Percentiles rank a stretch among this genome's conserved stretches.
phyloP scores from a whole-genome alignment of 2,888 invertebrate species.

The Drosophila fulvimacula region DNA sequence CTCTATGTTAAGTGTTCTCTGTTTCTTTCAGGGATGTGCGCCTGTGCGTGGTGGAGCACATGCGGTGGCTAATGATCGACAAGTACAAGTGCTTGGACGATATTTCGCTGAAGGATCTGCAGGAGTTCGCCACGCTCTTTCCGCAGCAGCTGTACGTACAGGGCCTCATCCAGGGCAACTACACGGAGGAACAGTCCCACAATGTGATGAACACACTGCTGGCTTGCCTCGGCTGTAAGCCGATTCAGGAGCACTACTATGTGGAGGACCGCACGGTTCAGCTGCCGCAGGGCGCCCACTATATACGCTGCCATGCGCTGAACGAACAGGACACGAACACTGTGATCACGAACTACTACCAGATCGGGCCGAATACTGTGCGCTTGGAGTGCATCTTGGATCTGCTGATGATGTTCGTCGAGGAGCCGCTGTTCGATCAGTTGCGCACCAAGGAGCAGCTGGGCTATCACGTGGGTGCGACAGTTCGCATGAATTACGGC shows the following conservation, averaged over 20 bases:
- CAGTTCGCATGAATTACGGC: constrained; percentile 90
- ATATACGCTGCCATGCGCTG: constrained; percentile 89
- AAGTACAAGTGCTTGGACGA: constrained; percentile 87
- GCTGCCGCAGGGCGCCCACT: constrained; percentile 89
- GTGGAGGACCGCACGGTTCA: constrained; percentile 87
- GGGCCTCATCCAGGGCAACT: constrained; percentile 92
- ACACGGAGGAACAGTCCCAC: constrained; percentile 88
- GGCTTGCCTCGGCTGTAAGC: constrained; percentile 86
- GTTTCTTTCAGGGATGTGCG: constrained; percentile 88
- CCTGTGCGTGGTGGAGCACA: constrained; percentile 88
- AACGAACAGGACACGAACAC: constrained; percentile 92
- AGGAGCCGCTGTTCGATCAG: constrained; percentile 94
- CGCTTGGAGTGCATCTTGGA: constrained; percentile 89
- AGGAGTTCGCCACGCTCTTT: constrained; percentile 87
- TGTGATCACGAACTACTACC: constrained; percentile 94
- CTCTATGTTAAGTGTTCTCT: too few relatives aligned
- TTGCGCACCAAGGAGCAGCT: constrained; percentile 95
- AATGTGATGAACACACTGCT: constrained; percentile 87
- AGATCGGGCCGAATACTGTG: constrained; percentile 88
- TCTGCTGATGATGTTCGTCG: constrained; percentile 92
- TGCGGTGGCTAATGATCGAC: constrained; percentile 89
- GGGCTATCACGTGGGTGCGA: constrained; percentile 92
- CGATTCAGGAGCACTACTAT: constrained; percentile 71
- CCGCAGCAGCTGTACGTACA: constrained; percentile 89
- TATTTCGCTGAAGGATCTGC: constrained; percentile 87